These are phyloP conservation scores for Porites rus DNA, from an alignment of 92 coral and sea anemone genomes.

Conservation along the genomic window DNA sequence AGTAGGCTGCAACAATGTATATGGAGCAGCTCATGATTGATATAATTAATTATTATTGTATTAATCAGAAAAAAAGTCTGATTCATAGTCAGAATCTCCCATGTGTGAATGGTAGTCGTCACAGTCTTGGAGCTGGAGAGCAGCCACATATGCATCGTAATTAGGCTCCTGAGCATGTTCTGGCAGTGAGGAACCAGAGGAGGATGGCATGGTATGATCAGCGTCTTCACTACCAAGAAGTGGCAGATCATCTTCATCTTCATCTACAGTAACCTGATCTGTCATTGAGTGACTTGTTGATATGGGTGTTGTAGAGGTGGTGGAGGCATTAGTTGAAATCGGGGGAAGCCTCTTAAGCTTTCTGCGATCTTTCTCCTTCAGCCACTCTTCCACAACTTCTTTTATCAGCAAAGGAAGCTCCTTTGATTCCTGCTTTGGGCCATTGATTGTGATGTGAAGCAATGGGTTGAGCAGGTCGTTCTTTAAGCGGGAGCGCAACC, in stretches of 20 bases:
- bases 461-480: slow-evolving; percentile 45
- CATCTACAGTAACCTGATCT: no score
- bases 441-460: slow-evolving; percentile 27
- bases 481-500: slow-evolving; percentile 52
- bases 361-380: slow-evolving; percentile 34
- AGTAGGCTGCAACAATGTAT: no score
- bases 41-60: background rate
- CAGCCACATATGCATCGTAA: slow-evolving; percentile 37
- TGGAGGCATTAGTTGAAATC: slow-evolving; percentile 29
- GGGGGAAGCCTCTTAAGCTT: slow-evolving; percentile 55
- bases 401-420: slow-evolving; percentile 41
- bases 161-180: slow-evolving; percentile 20
- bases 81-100: slow-evolving; percentile 59
- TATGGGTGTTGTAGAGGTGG: slow-evolving; percentile 3
- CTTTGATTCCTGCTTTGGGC: slow-evolving; percentile 47
- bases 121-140: slow-evolving; percentile 44
- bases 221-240: slow-evolving; percentile 12
- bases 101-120: slow-evolving; percentile 32
- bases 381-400: slow-evolving; percentile 43
- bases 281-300: no score
- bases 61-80: slow-evolving; percentile 41
- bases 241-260: slow-evolving; percentile 29
- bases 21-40: background rate
- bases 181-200: slow-evolving; percentile 25
- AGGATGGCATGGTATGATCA: slow-evolving; percentile 31